A percentile compares a stretch with the other conserved stretches of the same genome.
Conservation (phyloP, 2,797 vertebrate genomes). For the Apogon hyalosoma region DNA sequence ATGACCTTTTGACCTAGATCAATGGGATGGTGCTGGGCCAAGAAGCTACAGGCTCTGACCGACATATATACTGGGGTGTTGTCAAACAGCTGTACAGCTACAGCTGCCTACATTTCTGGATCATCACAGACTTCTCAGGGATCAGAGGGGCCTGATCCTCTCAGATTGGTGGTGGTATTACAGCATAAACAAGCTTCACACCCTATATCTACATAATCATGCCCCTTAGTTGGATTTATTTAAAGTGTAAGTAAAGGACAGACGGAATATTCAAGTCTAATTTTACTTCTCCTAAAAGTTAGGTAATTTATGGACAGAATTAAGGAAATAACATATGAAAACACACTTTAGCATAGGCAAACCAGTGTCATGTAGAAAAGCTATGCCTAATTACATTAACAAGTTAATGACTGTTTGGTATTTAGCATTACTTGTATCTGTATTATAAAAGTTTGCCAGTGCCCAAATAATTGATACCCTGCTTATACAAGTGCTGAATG, state of each 20-base stretch:
- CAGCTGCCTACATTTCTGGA: slow-evolving; percentile 45
- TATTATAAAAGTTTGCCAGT: background rate
- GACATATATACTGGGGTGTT: slow-evolving; percentile 33
- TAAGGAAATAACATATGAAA: slow-evolving; percentile 9
- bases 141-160: slow-evolving; percentile 50
- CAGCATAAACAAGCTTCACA: slow-evolving; percentile 34
- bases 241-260: slow-evolving; percentile 49
- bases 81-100: slow-evolving; percentile 34
- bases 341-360: background rate
- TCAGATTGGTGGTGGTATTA: slow-evolving; percentile 42
- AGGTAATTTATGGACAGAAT: slow-evolving; percentile 23
- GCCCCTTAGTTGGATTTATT: slow-evolving; percentile 50
- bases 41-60: slow-evolving; percentile 46
- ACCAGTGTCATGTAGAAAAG: background rate
- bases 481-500: background rate
- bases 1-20: slow-evolving; percentile 84
- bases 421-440: background rate
- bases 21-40: slow-evolving; percentile 65
- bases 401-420: too few relatives aligned
- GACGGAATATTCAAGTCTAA: slow-evolving; percentile 2
- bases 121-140: slow-evolving; percentile 26
- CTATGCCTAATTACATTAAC: background rate
- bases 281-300: slow-evolving; percentile 18
- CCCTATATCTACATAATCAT: slow-evolving; percentile 37
- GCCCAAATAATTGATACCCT: background rate